Evolutionary conservation across 2,113 vertebrate species (phyloP), one percentile per base, ranked within the genome.

Genomic region (Thalassoma bifasciatum): DNA sequence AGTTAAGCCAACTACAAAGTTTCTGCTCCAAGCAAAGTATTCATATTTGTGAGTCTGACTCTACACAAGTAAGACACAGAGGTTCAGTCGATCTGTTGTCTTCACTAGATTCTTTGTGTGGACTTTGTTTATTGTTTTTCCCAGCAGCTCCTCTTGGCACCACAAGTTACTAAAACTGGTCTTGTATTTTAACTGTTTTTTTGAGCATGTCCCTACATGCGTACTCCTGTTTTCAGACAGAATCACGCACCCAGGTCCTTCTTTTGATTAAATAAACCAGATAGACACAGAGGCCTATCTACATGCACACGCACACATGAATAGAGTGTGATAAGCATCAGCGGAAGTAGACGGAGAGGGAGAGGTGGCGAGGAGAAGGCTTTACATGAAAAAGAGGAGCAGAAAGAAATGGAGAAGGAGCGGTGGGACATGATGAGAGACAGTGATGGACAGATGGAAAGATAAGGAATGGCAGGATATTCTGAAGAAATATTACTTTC

Each of bases 101-200:
- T 62, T 68, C 16, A 52, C 40, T 75, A 9, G 52, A 79, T 72
- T 79, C 77, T 86, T 79, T 75, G 51, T 71, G 22, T 40, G 1
- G 52, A 66, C 53, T 65, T 72, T 77, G 75, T 74, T 79, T 81
- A 84, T 79, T 82, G 85, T 87, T 77, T 76, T 78, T 83, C 26
- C 54, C 76, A 81, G 78, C 77, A 77, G 88, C 79, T 79, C 38
- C 65, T 53, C 38, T 59, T 68, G 72, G 54, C 84, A 73, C 60
- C 38, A 46, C 42, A 36, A 23, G 69, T 74, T 22, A 69, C 65
- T 21, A 11, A 59, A 24, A 54, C 52, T 63, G 67, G 53, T 77
- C 51, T 49, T 68, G 36, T 42, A 50, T 51, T 51, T 62, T 46
- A 16, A 1, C 21, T 54, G 24, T 23, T 21, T 58, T 49, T 57